These are phyloP conservation scores for Micropoecilia bifurca DNA, from an alignment of 2,797 vertebrate genomes.

Conservation along the genomic window DNA sequence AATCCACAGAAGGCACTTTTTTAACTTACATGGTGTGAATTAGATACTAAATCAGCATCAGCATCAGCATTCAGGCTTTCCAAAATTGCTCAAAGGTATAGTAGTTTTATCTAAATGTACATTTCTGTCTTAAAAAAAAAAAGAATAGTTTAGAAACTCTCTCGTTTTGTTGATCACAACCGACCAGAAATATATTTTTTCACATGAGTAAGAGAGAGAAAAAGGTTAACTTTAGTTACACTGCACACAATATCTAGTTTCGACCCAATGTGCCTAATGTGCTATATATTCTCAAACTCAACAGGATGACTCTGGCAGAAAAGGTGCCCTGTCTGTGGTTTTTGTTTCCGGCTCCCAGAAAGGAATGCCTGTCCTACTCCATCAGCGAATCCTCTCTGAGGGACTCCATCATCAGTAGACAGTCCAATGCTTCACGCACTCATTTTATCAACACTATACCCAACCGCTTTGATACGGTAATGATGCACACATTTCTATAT, in stretches of 20 bases:
- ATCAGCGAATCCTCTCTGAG: constrained; percentile 74
- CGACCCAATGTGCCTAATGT: background rate
- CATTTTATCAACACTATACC: constrained; percentile 56
- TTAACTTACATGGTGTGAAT: background rate
- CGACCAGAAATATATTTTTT: background rate
- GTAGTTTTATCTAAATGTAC: background rate
- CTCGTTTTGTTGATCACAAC: background rate
- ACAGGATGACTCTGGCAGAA: constrained; percentile 77
- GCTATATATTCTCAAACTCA: background rate
- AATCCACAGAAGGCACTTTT: background rate
- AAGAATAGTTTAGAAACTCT: background rate
- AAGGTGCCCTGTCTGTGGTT: constrained; percentile 78
- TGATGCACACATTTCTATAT: background rate
- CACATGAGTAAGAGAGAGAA: background rate
- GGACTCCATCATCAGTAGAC: constrained; percentile 76
- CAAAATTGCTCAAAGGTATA: background rate
- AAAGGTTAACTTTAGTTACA: background rate
- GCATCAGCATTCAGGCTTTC: background rate
- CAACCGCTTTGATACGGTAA: constrained; percentile 61
- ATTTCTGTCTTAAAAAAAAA: background rate
- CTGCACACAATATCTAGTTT: background rate
- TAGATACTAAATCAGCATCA: background rate
- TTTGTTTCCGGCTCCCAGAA: constrained; percentile 66
- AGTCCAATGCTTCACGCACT: constrained; percentile 70
- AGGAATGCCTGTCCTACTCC: constrained; percentile 68